Base-by-base conservation (phyloP, 1,140 invertebrate species). In the Colletes latitarsis region DNA sequence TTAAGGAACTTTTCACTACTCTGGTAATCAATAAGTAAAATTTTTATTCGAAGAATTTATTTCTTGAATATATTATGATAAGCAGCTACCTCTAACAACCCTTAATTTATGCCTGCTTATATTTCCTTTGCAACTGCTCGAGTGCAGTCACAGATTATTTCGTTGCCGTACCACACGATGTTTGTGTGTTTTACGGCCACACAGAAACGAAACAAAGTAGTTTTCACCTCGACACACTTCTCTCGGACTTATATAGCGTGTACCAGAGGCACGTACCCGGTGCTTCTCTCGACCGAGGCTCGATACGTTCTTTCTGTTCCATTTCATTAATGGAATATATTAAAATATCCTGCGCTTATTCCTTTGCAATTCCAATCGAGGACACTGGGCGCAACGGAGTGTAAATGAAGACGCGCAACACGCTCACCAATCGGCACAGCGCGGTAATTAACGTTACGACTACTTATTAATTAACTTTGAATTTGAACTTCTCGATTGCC, bases 311-410 rank as follows among this genome's bases (percentile, higher is more conserved):
- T 70, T 52, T 52, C 43, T 6, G 0, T 77, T 60, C 66, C 53
- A 77, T 70, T 77, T 69, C 75, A 70, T 69, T 77, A 77, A 60
- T 60, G 75, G 66, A 77, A 77, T 77, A 69, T 60, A 77, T 77
- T 77, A 69, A 58, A 77, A 69, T 58, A 49, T 76, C 14, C 64
- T 5, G 4, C 6, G 53, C 21, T 69, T 58, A 49, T 77, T 60
- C 21, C 55, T n/a, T 69, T 60, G 66, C 49, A 70, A 60, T 77
- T 52, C 66, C 66, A 39, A 69, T 70, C 10, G 53, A 52, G 72
- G 30, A 75, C 60, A 15, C 30, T 12, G 14, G 14, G 10, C 21
- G 9, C 15, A 15, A n/a, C 21, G n/a, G 68, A 43, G 21, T n/a
- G 43, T 52, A 39, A 77, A 60, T 19, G 21, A 49, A 49, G 41